Percentiles rank a stretch among this genome's conserved stretches.
Evolutionary conservation across 2,113 vertebrate species (phyloP).

Genomic region (Acinonyx jubatus): DNA sequence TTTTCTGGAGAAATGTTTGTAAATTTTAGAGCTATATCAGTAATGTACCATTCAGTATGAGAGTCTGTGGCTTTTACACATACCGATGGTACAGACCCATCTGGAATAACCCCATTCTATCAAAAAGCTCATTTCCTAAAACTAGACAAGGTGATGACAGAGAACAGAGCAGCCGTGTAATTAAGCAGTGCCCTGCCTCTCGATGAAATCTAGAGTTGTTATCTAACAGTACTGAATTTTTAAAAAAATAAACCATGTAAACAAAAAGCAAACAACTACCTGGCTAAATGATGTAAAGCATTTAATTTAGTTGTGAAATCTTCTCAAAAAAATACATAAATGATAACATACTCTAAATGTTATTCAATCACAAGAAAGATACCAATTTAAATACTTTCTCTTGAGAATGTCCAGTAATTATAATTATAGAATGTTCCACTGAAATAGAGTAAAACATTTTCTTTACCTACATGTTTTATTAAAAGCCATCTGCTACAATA

Average conservation of each 20-base stretch:
- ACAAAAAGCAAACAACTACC: constrained; percentile 43
- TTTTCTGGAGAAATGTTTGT: constrained; percentile 10
- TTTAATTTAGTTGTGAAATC: constrained; percentile 35
- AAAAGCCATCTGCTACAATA: constrained; percentile 56
- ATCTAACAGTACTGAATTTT: constrained; percentile 15
- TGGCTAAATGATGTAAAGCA: not conserved
- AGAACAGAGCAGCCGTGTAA: constrained; percentile 52
- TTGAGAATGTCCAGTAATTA: constrained; percentile 47
- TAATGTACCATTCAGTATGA: not conserved
- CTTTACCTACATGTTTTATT: constrained; percentile 59
- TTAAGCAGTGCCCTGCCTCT: constrained; percentile 55
- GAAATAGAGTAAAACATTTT: constrained; percentile 50
- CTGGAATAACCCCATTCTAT: constrained; percentile 71
- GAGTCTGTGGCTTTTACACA: constrained; percentile 23
- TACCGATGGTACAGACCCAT: constrained; percentile 34
- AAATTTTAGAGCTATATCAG: not conserved
- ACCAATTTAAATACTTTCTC: constrained; percentile 32
- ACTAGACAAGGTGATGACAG: constrained; percentile 62
- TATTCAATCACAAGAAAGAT: constrained; percentile 42
- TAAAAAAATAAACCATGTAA: constrained; percentile 49
- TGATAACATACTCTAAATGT: not conserved
- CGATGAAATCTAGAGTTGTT: constrained; percentile 38
- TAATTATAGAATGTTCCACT: constrained; percentile 39
- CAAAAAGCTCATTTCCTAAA: constrained; percentile 66
- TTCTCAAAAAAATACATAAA: not conserved